phyloP scores from a whole-genome alignment of 1,140 invertebrate genomes.

The Polypedilum pembai region DNA sequence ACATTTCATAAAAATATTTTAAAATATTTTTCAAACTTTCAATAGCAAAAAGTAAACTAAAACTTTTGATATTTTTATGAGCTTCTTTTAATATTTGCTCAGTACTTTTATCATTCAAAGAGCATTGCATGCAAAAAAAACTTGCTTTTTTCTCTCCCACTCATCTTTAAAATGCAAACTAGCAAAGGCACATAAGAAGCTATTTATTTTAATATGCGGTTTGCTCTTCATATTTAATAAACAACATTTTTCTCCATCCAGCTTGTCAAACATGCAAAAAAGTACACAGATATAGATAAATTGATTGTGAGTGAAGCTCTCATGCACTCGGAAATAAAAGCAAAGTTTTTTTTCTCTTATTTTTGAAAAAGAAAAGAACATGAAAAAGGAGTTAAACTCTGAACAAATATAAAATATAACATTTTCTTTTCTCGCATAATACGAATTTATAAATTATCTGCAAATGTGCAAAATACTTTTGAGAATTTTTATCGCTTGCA shows the following conservation, averaged over 20 bases:
- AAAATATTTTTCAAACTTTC: too few relatives aligned
- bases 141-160: neutral
- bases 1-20: too few relatives aligned
- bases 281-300: neutral
- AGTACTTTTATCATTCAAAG: neutral
- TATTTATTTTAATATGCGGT: constrained; percentile 26
- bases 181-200: neutral
- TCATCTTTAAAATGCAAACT: neutral
- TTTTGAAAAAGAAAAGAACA: neutral
- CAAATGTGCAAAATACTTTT: constrained; percentile 24
- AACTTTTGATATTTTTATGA: neutral
- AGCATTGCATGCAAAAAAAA: neutral
- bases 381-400: constrained; percentile 23
- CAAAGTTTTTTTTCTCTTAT: neutral
- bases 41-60: too few relatives aligned
- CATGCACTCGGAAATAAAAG: neutral
- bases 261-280: neutral
- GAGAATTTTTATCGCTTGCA: neutral
- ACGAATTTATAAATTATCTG: constrained; percentile 23
- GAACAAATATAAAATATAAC: neutral
- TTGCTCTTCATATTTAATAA: constrained; percentile 22
- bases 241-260: neutral
- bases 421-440: neutral
- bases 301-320: neutral
- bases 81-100: neutral